These are phyloP conservation scores for Thereva nobilitata DNA, from an alignment of 2,888 invertebrate genomes.

Conservation along the genomic window DNA sequence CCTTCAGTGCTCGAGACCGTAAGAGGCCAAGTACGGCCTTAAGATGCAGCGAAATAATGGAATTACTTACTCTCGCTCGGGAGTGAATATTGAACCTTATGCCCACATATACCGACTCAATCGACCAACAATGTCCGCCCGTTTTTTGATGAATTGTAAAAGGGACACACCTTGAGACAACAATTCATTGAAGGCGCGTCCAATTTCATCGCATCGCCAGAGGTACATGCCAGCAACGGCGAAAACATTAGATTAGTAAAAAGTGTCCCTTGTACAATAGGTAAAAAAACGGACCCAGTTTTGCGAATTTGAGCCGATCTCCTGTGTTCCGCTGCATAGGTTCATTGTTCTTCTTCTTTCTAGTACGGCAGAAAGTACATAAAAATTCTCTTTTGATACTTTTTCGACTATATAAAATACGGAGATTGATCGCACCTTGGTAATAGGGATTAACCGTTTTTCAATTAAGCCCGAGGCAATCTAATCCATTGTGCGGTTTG, in stretches of 20 bases:
- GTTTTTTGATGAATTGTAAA: constrained; percentile 35
- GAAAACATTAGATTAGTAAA: too few relatives aligned
- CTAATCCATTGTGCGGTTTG: constrained; percentile 26
- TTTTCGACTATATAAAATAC: too few relatives aligned
- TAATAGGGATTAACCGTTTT: neutral
- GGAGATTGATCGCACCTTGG: too few relatives aligned
- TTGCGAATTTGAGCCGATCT: too few relatives aligned
- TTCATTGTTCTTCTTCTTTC: too few relatives aligned
- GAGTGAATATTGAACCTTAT: neutral
- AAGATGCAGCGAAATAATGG: constrained; percentile 25
- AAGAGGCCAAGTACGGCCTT: constrained; percentile 27
- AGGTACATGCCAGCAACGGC: too few relatives aligned
- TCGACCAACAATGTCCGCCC: constrained; percentile 34
- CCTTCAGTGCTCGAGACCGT: constrained; percentile 3
- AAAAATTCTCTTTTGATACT: too few relatives aligned
- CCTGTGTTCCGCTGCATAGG: too few relatives aligned
- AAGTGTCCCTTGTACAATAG: too few relatives aligned
- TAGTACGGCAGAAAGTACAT: too few relatives aligned
- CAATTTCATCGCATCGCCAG: constrained; percentile 29
- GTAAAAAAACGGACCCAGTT: too few relatives aligned
- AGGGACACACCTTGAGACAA: constrained; percentile 38
- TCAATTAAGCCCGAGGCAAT: constrained; percentile 15
- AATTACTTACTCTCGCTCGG: constrained; percentile 16
- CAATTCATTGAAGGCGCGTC: constrained; percentile 36
- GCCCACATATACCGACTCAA: constrained; percentile 24